Evolutionary conservation across 2,113 vertebrate genomes (phyloP).

Genomic region (Mirza zaza): DNA sequence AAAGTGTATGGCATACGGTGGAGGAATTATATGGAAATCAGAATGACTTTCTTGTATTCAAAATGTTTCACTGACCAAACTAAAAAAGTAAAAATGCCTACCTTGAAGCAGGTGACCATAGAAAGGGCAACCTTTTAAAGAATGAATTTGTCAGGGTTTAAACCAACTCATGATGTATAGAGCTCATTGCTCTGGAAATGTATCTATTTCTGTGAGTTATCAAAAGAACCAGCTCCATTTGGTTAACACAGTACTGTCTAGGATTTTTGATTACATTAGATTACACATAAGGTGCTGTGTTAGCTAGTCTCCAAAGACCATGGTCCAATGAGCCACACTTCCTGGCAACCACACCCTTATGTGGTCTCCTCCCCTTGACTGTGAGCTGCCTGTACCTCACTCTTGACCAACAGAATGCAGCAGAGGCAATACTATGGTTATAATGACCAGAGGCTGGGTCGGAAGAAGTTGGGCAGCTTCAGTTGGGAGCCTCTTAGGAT

Average conservation of each 20-base stretch:
- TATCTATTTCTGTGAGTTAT: background rate
- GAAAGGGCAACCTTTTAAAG: background rate
- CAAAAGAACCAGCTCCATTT: background rate
- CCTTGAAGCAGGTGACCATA: background rate
- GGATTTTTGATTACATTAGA: background rate
- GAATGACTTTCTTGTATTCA: background rate
- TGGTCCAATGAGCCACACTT: background rate
- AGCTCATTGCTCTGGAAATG: background rate
- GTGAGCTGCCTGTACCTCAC: background rate
- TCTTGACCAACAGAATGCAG: background rate
- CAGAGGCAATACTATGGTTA: background rate
- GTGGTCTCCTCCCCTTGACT: background rate
- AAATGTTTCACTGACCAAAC: background rate
- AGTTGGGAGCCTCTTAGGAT: background rate
- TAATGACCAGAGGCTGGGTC: background rate
- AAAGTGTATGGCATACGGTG: too few species aligned
- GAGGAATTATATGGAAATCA: background rate
- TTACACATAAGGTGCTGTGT: background rate
- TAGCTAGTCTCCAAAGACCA: background rate
- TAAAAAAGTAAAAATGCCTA: background rate
- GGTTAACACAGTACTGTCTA: background rate
- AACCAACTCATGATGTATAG: background rate
- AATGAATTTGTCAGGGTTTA: background rate
- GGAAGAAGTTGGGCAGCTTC: background rate
- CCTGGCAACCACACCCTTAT: rapidly evolving